phyloP scores from a whole-genome alignment of 2,797 vertebrate genomes.

The Pipistrellus nathusii region DNA sequence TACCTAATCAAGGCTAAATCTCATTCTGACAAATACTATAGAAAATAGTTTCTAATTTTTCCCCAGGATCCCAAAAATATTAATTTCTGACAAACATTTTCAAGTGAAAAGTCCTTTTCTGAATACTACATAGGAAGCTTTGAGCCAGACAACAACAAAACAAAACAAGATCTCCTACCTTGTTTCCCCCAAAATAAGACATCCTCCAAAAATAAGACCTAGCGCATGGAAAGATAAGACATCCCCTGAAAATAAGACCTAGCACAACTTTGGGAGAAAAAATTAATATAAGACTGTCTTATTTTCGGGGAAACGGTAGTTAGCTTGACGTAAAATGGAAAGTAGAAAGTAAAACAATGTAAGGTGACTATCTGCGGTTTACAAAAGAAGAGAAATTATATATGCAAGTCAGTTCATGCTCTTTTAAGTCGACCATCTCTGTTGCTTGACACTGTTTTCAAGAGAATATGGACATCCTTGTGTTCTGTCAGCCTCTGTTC shows the following conservation, averaged over 20 bases:
- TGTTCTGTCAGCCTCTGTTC: slow-evolving; percentile 25
- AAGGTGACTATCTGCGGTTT: neutral
- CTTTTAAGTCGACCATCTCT: neutral
- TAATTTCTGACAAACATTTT: slow-evolving; percentile 48
- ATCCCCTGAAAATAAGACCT: no score
- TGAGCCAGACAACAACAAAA: neutral
- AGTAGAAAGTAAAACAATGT: slow-evolving; percentile 26
- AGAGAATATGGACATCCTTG: neutral
- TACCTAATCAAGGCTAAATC: slow-evolving; percentile 35
- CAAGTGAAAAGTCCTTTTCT: neutral
- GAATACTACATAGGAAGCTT: neutral
- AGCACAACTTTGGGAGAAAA: no score
- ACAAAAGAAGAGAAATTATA: neutral
- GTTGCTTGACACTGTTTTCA: slow-evolving; percentile 1
- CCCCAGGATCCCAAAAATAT: neutral
- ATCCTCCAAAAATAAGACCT: no score
- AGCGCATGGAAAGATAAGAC: no score
- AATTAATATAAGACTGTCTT: no score
- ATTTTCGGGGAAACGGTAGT: neutral
- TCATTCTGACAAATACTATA: slow-evolving; percentile 45
- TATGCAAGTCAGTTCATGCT: neutral
- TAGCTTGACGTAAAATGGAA: slow-evolving; percentile 37
- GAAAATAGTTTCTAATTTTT: slow-evolving; percentile 22
- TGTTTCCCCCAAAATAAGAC: no score
- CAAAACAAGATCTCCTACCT: neutral